Evolutionary conservation across 2,113 vertebrate species (phyloP).

Genomic region (Suricata suricatta): DNA sequence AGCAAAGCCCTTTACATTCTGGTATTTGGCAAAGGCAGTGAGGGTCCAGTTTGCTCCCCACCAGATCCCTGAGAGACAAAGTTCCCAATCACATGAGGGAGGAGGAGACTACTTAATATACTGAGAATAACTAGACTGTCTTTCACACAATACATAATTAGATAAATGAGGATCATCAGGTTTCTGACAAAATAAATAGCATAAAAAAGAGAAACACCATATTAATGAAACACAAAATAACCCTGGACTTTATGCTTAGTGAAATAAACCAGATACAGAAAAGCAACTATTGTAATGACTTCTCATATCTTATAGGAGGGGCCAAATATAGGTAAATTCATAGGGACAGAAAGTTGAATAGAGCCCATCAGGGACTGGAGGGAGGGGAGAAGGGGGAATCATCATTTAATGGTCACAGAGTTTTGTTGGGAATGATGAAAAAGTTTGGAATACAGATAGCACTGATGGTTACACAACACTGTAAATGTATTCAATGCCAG

Average conservation of each 20-base stretch:
- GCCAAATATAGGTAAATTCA: neutral
- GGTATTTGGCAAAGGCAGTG: neutral
- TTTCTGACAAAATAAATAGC: neutral
- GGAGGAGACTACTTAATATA: neutral
- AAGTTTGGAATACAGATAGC: neutral
- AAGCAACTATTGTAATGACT: neutral
- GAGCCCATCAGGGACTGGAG: neutral
- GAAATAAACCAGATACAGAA: slow-evolving; percentile 18
- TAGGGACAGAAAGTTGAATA: neutral
- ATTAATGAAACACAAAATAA: slow-evolving; percentile 7
- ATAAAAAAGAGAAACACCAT: neutral
- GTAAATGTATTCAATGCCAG: neutral
- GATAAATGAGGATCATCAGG: neutral
- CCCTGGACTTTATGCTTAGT: neutral
- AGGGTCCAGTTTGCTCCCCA: neutral
- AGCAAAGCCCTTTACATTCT: neutral
- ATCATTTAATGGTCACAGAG: neutral
- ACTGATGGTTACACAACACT: neutral
- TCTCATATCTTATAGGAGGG: neutral
- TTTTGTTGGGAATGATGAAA: neutral
- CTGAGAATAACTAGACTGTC: neutral
- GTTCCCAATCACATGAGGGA: neutral
- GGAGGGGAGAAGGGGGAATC: neutral
- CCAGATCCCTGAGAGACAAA: neutral
- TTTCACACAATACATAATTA: neutral